A percentile compares a stretch with the other conserved stretches of the same genome.
Conservation (phyloP, 2,113 vertebrate genomes). For the Serilophus lunatus region DNA sequence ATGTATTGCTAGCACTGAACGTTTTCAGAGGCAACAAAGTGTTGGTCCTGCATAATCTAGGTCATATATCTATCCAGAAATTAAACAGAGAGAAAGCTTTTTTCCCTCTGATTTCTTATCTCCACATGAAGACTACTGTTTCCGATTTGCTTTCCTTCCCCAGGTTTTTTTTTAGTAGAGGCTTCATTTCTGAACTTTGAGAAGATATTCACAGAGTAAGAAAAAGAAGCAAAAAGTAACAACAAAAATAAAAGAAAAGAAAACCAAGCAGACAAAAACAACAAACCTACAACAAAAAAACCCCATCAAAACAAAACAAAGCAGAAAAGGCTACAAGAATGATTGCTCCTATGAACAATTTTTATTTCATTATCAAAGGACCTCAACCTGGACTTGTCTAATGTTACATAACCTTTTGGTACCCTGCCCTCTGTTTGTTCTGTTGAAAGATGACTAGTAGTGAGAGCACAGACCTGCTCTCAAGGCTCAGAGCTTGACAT, state of each 20-base stretch:
- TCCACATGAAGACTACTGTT: not conserved
- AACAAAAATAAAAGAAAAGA: not conserved
- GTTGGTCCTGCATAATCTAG: not conserved
- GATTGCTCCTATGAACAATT: not conserved
- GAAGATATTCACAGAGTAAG: not conserved
- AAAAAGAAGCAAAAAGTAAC: not conserved
- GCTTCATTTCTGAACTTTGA: slow-evolving; percentile 31
- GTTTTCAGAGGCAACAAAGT: not conserved
- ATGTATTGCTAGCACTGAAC: not conserved
- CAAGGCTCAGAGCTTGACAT: rapidly evolving
- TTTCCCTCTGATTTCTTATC: not conserved
- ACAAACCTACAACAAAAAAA: not conserved
- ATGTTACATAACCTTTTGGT: not conserved
- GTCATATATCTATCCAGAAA: not conserved
- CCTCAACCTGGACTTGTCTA: not conserved
- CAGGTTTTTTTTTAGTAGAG: not conserved
- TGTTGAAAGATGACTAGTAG: not conserved
- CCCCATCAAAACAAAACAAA: not conserved
- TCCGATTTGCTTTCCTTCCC: not conserved
- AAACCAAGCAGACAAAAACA: not conserved
- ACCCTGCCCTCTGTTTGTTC: not conserved
- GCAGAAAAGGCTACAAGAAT: not conserved
- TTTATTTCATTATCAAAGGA: not conserved
- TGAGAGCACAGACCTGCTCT: not conserved
- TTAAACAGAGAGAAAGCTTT: not conserved